Evolutionary conservation across 92 coral and sea anemone genomes (phyloP).

Genomic region (Heliopora coerulea): DNA sequence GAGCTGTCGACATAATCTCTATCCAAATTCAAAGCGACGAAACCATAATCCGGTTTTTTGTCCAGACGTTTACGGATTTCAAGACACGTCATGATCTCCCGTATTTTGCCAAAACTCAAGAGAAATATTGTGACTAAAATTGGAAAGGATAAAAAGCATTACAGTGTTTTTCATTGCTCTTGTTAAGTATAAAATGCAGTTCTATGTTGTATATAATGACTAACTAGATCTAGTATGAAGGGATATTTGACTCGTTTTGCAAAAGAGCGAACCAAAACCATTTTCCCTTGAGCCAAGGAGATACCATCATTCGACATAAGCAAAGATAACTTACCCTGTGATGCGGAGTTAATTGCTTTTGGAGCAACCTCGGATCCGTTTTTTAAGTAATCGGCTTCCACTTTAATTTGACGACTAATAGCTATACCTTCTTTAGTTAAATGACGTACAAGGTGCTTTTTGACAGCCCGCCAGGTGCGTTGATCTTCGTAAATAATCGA

Average conservation of each 20-base stretch:
- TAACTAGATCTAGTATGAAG: no score
- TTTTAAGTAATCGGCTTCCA: background rate
- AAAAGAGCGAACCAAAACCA: no score
- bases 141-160: no score
- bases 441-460: constrained; percentile 50
- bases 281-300: no score
- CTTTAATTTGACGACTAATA: background rate
- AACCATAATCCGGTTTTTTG: constrained; percentile 52
- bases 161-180: no score
- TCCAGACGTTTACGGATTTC: background rate
- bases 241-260: no score
- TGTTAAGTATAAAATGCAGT: no score
- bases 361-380: no score
- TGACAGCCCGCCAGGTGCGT: constrained; percentile 64
- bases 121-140: constrained; percentile 80
- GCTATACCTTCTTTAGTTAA: constrained; percentile 40
- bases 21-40: constrained; percentile 72
- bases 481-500: constrained; percentile 72
- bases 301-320: no score
- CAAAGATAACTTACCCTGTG: background rate
- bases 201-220: no score
- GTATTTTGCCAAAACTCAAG: constrained; percentile 60
- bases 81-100: constrained; percentile 80
- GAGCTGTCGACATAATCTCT: constrained; percentile 40
- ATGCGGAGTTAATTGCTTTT: background rate